Conservation (phyloP, 2,888 invertebrate genomes). For the Limnephilus marmoratus region DNA sequence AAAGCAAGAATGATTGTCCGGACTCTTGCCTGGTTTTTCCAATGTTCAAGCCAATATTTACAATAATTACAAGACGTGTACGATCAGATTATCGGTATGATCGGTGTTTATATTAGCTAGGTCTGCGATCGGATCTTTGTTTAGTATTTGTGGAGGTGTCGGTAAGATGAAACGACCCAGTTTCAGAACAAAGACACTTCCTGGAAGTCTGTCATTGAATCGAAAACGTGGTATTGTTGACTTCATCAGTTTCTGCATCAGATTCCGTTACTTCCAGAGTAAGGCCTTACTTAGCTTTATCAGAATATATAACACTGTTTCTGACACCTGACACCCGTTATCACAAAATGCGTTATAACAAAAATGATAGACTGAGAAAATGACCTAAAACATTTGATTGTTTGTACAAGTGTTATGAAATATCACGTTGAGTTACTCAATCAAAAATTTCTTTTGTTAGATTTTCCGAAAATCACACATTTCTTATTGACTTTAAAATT, state of each 20-base stretch:
- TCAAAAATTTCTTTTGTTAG: not conserved
- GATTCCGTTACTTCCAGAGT: not conserved
- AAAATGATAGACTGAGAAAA: not conserved
- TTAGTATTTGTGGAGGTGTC: constrained; percentile 2
- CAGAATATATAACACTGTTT: not conserved
- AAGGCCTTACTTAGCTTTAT: not conserved
- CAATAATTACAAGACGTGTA: not conserved
- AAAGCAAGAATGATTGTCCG: not conserved
- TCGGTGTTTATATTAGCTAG: not conserved
- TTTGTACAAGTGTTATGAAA: not conserved
- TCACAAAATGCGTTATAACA: not conserved
- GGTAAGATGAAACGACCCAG: constrained; percentile 19
- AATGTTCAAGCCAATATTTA: not conserved
- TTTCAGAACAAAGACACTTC: constrained; percentile 30
- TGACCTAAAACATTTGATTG: not conserved
- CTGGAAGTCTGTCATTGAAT: constrained; percentile 37
- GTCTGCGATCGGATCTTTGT: not conserved
- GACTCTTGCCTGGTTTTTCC: no score
- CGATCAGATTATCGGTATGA: not conserved
- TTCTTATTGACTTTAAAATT: not conserved
- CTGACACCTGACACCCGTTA: not conserved
- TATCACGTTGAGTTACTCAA: not conserved
- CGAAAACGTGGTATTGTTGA: not conserved
- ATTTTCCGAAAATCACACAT: not conserved
- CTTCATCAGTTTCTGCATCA: not conserved